Evolutionary conservation across 2,888 invertebrate species (phyloP).

Genomic region (Trachelus stipa): DNA sequence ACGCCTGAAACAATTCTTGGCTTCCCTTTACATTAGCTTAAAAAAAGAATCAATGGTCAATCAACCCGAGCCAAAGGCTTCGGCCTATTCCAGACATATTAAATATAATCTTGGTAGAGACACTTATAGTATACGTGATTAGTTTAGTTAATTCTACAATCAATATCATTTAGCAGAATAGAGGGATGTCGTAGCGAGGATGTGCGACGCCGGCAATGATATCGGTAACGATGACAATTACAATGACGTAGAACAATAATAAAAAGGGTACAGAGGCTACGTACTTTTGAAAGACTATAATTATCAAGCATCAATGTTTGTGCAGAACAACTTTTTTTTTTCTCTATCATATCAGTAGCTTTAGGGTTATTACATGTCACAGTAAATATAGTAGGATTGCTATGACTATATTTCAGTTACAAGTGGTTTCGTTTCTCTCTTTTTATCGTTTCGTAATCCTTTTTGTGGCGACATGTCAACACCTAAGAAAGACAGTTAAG

Average conservation of each 20-base stretch:
- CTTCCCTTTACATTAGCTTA: too few relatives aligned
- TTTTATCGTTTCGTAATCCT: conserved; percentile 4
- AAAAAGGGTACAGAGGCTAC: conserved; percentile 12
- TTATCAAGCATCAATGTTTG: conserved; percentile 60
- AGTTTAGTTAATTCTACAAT: too few relatives aligned
- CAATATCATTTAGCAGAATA: too few relatives aligned
- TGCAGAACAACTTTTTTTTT: conserved; percentile 53
- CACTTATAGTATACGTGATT: too few relatives aligned
- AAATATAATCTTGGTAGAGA: too few relatives aligned
- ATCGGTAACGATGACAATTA: not conserved
- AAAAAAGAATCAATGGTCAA: too few relatives aligned
- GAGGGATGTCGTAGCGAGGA: too few relatives aligned
- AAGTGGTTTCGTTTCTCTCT: conserved; percentile 31
- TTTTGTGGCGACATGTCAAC: conserved; percentile 35
- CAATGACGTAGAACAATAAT: conserved; percentile 14
- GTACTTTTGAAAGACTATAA: conserved; percentile 49
- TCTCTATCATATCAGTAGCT: conserved; percentile 49
- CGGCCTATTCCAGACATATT: too few relatives aligned
- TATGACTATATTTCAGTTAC: conserved; percentile 49
- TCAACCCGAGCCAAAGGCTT: too few relatives aligned
- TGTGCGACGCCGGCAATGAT: not conserved
- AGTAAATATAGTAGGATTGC: conserved; percentile 56
- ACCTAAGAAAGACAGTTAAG: conserved; percentile 56
- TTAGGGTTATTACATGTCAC: conserved; percentile 58
- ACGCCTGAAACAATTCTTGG: too few relatives aligned